These are phyloP conservation scores for Omphaloscelis lunosa DNA, from an alignment of 2,888 invertebrate species.

Conservation along the genomic window DNA sequence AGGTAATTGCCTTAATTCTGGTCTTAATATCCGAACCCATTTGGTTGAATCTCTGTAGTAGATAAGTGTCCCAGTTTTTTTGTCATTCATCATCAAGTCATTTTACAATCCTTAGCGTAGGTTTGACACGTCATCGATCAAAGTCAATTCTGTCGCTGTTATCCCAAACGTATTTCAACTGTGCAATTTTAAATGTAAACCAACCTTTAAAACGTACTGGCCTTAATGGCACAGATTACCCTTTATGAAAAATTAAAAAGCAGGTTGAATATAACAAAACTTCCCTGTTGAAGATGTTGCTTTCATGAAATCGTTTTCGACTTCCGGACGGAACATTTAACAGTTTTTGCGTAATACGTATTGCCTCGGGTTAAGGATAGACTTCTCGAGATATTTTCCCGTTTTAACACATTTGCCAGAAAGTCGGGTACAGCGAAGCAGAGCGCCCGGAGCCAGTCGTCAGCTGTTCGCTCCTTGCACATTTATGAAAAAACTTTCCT, in stretches of 20 bases:
- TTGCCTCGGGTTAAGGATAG: constrained; percentile 82
- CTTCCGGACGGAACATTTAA: constrained; percentile 68
- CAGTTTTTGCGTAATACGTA: constrained; percentile 74
- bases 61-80: constrained; percentile 13
- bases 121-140: constrained; percentile 47
- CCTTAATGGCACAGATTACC: constrained; percentile 33
- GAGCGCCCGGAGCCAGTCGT: constrained; percentile 85
- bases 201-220: constrained; percentile 25
- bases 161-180: constrained; percentile 32
- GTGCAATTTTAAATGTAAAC: constrained; percentile 38
- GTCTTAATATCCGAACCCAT: neutral
- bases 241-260: constrained; percentile 34
- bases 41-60: neutral
- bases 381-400: constrained; percentile 85
- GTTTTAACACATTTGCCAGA: constrained; percentile 88
- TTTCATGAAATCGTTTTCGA: constrained; percentile 52
- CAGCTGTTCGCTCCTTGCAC: constrained; percentile 87
- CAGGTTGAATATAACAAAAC: constrained; percentile 37
- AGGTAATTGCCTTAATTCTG: neutral
- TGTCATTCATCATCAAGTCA: constrained; percentile 27
- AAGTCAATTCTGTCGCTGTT: constrained; percentile 39
- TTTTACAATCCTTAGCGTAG: constrained; percentile 33
- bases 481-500: constrained; percentile 89
- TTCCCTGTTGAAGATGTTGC: constrained; percentile 51
- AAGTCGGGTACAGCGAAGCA: constrained; percentile 80